These are phyloP conservation scores for Budorcas taxicolor DNA, from an alignment of 2,113 vertebrate genomes.

Conservation along the genomic window DNA sequence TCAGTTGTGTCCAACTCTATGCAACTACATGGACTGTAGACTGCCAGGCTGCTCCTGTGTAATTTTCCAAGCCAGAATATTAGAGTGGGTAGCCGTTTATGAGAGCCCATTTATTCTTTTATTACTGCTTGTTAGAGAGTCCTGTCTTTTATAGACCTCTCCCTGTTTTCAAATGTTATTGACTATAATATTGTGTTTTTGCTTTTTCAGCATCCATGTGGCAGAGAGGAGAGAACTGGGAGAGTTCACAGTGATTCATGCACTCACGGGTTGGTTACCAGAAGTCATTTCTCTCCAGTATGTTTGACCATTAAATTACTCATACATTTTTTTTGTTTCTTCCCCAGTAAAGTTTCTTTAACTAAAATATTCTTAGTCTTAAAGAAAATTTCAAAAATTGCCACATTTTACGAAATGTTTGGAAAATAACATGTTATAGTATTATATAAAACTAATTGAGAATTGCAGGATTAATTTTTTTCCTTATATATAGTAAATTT, in stretches of 20 bases:
- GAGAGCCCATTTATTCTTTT: neutral
- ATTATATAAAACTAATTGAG: neutral
- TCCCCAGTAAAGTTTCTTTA: slow-evolving; percentile 6
- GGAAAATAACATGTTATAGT: neutral
- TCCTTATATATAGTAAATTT: neutral
- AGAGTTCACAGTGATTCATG: slow-evolving; percentile 88
- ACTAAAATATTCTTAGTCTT: neutral
- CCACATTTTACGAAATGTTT: neutral
- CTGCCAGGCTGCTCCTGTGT: neutral
- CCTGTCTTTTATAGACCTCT: neutral
- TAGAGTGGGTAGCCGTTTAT: neutral
- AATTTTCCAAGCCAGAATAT: neutral
- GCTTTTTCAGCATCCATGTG: slow-evolving; percentile 64
- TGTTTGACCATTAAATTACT: slow-evolving; percentile 45
- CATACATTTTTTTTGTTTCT: neutral
- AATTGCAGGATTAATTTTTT: neutral
- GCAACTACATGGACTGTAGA: neutral
- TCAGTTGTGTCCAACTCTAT: neutral
- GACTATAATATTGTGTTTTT: neutral
- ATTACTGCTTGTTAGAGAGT: neutral
- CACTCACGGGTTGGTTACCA: slow-evolving; percentile 92
- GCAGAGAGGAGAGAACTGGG: slow-evolving; percentile 81
- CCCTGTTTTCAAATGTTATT: neutral
- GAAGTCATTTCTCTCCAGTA: slow-evolving; percentile 89
- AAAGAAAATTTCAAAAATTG: neutral